phyloP scores from a whole-genome alignment of 2,888 invertebrate species.

The Eurytoma adleriae region DNA sequence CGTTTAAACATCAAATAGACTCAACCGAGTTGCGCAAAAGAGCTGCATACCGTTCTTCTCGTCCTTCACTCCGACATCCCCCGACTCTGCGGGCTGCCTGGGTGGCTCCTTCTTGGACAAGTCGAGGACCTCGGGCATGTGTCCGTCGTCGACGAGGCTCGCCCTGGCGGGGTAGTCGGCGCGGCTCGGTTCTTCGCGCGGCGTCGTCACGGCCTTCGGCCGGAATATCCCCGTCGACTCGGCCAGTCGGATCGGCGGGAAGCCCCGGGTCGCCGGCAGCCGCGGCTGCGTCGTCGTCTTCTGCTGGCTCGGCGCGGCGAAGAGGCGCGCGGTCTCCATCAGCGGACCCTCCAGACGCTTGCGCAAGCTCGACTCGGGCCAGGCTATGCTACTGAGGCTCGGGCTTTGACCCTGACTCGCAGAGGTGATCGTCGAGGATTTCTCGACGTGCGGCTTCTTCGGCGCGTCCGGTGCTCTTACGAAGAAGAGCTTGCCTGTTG shows the following conservation, averaged over 20 bases:
- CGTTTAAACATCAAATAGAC: background rate
- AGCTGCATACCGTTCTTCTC: background rate
- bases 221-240: constrained; percentile 19
- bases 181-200: background rate
- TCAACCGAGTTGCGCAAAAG: no score
- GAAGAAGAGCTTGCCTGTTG: constrained; percentile 49
- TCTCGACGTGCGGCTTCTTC: constrained; percentile 10
- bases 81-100: background rate
- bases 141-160: constrained; percentile 1
- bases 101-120: constrained; percentile 50
- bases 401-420: constrained; percentile 1
- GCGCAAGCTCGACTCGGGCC: constrained; percentile 42
- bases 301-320: background rate
- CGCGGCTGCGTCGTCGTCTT: background rate
- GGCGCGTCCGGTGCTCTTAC: constrained; percentile 46
- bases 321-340: background rate
- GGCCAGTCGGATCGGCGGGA: constrained; percentile 20
- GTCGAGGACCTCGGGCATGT: constrained; percentile 49
- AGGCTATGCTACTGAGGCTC: background rate
- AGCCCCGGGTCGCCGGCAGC: constrained; percentile 19
- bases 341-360: constrained; percentile 22
- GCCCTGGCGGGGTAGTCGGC: background rate
- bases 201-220: background rate
- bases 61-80: background rate
- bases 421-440: constrained; percentile 37